Evolutionary conservation across 2,113 vertebrate genomes (phyloP), one percentile per base, ranked within the genome.

Genomic region (Leptosomus discolor): DNA sequence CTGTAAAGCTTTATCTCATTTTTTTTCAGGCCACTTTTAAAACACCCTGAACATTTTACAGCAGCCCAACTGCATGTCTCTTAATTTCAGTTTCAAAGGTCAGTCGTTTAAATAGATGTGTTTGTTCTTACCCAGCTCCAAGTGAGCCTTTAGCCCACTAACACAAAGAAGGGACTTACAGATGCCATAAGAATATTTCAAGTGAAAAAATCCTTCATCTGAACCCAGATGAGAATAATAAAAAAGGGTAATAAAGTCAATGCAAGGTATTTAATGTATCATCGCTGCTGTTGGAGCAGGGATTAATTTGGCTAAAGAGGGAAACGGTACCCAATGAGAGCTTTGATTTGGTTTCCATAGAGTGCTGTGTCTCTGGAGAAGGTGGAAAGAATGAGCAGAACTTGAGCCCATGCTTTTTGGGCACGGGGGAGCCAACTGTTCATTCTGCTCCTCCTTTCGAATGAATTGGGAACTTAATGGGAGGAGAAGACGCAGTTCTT

Each of bases 171-270:
- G 26, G 37, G 23, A n/a, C 43, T 48, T 74, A 60, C 11, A 32
- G 21, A 41, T 39, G 29, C 27, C 4, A 0, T 21, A 65, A 76
- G 30, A 71, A 30, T n/a, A 73, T 48, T 54, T 29, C 9, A 48
- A 30, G 23, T 34, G 23, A 54, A 53, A 12, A 53, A 58, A 58
- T 70, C 30, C 45, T 60, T 64, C 26, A 19, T 57, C 29, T 79
- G 50, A 70, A 85, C 15, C 13, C 51, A 50, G 32, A 45, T 43
- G 23, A 71, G 27, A 91, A n/a, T 20, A 75, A 24, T 18, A n/a
- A 63, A 41, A 50, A 16, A 5, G 6, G 14, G 6, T 11, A 57
- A 37, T 60, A 27, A 64, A 79, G 51, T 39, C 0, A 0, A 23
- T 48, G 16, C 14, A 60, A 65, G 8, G 12, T 70, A 37, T 43